Evolutionary conservation across 92 coral and sea anemone genomes (phyloP), one percentile per base, ranked within the genome.

Genomic region (Desmophyllum pertusum): DNA sequence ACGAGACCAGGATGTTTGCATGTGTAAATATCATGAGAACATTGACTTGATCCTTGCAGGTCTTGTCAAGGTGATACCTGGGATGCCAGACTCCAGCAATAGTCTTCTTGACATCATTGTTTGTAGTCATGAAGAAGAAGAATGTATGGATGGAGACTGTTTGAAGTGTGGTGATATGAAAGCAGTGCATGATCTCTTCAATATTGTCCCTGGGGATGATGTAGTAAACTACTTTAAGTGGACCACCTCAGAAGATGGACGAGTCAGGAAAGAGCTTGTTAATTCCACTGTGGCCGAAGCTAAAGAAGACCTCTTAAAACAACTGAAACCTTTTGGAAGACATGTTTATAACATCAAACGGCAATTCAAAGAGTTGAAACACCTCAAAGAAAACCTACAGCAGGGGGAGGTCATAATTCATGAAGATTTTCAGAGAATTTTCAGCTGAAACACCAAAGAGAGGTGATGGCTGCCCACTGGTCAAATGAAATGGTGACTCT

Each of bases 381-480:
- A 68, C 85, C 88, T 81, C 25, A 81, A 90, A 76, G 80, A 80
- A 55, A 81, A 39, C 38, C 45, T 87, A 19, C 45, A 42, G 10
- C 8, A 17, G 61, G 73, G 83, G 8, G 89, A 88, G 52, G 76
- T 80, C 65, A 91, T 91, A 29, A 59, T 88, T 40, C 85, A 88
- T 72, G 88, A 84, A 77, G 87, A 84, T 48, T 84, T 67, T 69
- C 90, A 0, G 81, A 90, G 40, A 90, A 86, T 62, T 90, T 85
- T 67, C 87, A 75, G 57, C 23, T 84, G 21, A 91, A 88, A 73
- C 92, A 88, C 7, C 91, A 91, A 43, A 72, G 71, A n/a, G 85
- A 84, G 63, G 48, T 84, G 45, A 91, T 91, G 92, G 89, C 87
- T 27, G 92, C 94, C 15, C 92, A 88, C 36, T 91, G 90, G 92